Conservation (phyloP, 2,888 invertebrate species). For the Cartodere bifasciata region DNA sequence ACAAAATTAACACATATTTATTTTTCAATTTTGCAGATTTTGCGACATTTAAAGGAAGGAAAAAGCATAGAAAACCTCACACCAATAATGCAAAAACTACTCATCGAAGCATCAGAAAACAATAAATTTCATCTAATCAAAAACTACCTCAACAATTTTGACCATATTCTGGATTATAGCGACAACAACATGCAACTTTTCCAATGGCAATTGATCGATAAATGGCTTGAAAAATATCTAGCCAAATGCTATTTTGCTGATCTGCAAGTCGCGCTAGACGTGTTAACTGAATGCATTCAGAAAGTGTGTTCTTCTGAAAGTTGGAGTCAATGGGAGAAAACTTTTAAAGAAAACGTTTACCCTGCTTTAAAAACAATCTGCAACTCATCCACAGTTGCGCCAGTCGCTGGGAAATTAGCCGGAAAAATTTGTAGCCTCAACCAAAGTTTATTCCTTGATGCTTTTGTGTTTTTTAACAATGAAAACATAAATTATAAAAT, state of each 20-base stretch:
- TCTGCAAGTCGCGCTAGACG: conserved; percentile 22
- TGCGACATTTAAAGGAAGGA: conserved; percentile 22
- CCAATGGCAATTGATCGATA: conserved; percentile 27
- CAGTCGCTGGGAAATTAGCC: conserved; percentile 25
- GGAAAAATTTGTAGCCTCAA: conserved; percentile 23
- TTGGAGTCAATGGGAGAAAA: conserved; percentile 26
- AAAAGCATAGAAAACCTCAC: conserved; percentile 21
- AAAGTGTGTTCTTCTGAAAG: conserved; percentile 15
- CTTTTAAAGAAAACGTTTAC: conserved; percentile 23
- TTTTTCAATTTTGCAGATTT: conserved; percentile 23
- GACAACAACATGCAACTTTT: conserved; percentile 23
- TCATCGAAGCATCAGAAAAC: conserved; percentile 22
- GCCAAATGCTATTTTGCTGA: conserved; percentile 25
- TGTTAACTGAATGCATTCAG: conserved; percentile 22
- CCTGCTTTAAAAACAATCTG: conserved; percentile 24
- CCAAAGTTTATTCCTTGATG: conserved; percentile 18
- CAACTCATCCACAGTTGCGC: conserved; percentile 16
- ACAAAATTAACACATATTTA: conserved; percentile 2
- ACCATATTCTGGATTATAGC: conserved; percentile 21
- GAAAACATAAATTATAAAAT: conserved; percentile 23
- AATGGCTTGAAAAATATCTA: conserved; percentile 29
- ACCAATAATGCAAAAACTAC: conserved; percentile 18
- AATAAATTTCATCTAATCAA: conserved; percentile 24
- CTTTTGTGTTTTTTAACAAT: conserved; percentile 22
- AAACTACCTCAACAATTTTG: conserved; percentile 22